Conservation (phyloP, 2,797 vertebrate genomes). For the Sebastes itinus region DNA sequence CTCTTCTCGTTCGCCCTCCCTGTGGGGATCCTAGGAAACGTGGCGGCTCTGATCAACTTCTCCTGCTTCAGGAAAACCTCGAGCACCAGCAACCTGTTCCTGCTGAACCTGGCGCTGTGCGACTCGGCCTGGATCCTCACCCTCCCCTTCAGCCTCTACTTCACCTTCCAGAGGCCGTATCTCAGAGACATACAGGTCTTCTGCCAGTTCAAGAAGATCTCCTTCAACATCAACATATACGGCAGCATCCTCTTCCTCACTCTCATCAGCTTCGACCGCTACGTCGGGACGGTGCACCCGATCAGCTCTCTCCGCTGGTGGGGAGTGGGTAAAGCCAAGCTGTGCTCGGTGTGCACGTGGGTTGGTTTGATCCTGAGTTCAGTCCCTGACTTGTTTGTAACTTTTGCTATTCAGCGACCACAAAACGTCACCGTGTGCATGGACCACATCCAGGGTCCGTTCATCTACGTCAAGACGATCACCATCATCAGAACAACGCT, state of each 20-base stretch:
- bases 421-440: slow-evolving; percentile 44
- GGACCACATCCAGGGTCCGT: slow-evolving; percentile 65
- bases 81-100: slow-evolving; percentile 80
- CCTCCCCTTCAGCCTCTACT: slow-evolving; percentile 81
- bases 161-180: slow-evolving; percentile 65
- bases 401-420: slow-evolving; percentile 38
- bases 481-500: slow-evolving; percentile 69
- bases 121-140: slow-evolving; percentile 85
- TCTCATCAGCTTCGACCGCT: slow-evolving; percentile 86
- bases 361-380: slow-evolving; percentile 67
- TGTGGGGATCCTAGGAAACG: slow-evolving; percentile 83
- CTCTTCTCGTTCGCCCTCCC: slow-evolving; percentile 76
- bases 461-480: slow-evolving; percentile 63
- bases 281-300: slow-evolving; percentile 81
- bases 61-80: slow-evolving; percentile 69
- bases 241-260: slow-evolving; percentile 86
- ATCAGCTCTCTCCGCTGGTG: slow-evolving; percentile 83
- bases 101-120: slow-evolving; percentile 84
- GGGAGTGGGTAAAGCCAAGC: slow-evolving; percentile 78
- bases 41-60: slow-evolving; percentile 78
- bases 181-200: slow-evolving; percentile 60
- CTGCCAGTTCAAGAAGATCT: slow-evolving; percentile 78
- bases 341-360: slow-evolving; percentile 77
- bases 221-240: slow-evolving; percentile 85
- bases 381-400: slow-evolving; percentile 75